phyloP scores from a whole-genome alignment of 2,888 invertebrate genomes.

The Nycteola revayana region DNA sequence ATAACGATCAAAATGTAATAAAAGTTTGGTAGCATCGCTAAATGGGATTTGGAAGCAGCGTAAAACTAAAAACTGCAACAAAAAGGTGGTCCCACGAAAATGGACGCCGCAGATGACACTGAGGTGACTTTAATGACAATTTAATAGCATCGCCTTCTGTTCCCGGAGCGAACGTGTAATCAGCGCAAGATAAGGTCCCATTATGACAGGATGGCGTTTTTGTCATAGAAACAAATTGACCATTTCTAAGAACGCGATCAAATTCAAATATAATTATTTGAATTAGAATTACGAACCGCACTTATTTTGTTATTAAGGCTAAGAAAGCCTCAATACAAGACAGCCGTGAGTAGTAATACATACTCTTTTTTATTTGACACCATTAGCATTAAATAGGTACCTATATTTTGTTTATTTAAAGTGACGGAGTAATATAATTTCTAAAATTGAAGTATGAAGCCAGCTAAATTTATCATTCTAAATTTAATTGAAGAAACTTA shows the following conservation, averaged over 20 bases:
- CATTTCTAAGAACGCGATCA: slow-evolving; percentile 55
- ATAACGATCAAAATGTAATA: slow-evolving; percentile 46
- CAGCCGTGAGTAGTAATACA: too few species aligned
- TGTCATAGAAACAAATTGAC: slow-evolving; percentile 52
- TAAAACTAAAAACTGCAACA: slow-evolving; percentile 74
- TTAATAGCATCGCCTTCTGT: slow-evolving; percentile 78
- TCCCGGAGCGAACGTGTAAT: slow-evolving; percentile 68
- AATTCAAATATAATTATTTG: slow-evolving; percentile 41
- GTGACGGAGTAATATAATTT: too few species aligned
- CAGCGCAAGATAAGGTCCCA: slow-evolving; percentile 70
- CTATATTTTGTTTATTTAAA: too few species aligned
- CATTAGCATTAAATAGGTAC: too few species aligned
- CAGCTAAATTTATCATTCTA: too few species aligned
- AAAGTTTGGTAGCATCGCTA: slow-evolving; percentile 15
- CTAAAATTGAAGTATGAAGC: too few species aligned
- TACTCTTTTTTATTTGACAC: too few species aligned
- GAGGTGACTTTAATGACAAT: slow-evolving; percentile 78
- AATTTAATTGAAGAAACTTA: too few species aligned
- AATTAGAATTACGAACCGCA: slow-evolving; percentile 27
- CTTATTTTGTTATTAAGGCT: background rate
- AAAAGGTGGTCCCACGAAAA: slow-evolving; percentile 73
- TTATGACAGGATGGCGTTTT: slow-evolving; percentile 56
- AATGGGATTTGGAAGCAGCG: slow-evolving; percentile 39
- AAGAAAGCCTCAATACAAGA: too few species aligned
- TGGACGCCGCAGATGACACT: slow-evolving; percentile 74